phyloP scores from a whole-genome alignment of 1,140 invertebrate genomes.

The Hyles vespertilio region DNA sequence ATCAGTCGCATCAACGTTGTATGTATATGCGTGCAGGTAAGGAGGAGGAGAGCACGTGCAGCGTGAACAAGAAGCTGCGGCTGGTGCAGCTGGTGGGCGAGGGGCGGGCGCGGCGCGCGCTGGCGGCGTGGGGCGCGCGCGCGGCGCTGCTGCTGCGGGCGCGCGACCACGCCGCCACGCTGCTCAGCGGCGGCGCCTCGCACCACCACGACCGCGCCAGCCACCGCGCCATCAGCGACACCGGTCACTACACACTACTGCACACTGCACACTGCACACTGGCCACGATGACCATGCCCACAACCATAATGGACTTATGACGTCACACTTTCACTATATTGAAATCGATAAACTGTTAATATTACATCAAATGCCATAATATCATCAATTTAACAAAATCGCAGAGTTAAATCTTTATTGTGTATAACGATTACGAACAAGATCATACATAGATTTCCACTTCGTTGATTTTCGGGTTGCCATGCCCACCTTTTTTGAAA shows the following conservation, averaged over 20 bases:
- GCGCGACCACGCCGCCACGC: conserved; percentile 86
- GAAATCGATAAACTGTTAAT: too few relatives aligned
- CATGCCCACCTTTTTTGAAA: too few relatives aligned
- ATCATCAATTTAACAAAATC: too few relatives aligned
- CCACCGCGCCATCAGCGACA: conserved; percentile 35
- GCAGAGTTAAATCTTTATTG: too few relatives aligned
- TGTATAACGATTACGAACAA: too few relatives aligned
- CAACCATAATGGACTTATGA: too few relatives aligned
- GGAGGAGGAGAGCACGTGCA: conserved; percentile 79
- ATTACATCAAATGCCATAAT: too few relatives aligned
- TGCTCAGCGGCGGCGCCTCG: conserved; percentile 78
- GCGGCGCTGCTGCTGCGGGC: conserved; percentile 86
- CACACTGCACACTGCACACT: background rate
- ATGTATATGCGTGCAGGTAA: conserved; percentile 77
- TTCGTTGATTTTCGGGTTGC: too few relatives aligned
- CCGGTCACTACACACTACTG: conserved; percentile 25
- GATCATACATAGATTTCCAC: too few relatives aligned
- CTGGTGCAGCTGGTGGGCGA: conserved; percentile 84
- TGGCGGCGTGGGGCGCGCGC: conserved; percentile 87
- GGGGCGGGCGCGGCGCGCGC: conserved; percentile 83
- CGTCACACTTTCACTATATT: too few relatives aligned
- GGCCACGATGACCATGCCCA: too few relatives aligned
- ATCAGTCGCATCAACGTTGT: too few relatives aligned
- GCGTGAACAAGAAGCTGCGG: conserved; percentile 81
- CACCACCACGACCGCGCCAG: conserved; percentile 22